Evolutionary conservation across 2,888 invertebrate species (phyloP), one percentile per base, ranked within the genome.

Genomic region (Agonopterix heracliana): DNA sequence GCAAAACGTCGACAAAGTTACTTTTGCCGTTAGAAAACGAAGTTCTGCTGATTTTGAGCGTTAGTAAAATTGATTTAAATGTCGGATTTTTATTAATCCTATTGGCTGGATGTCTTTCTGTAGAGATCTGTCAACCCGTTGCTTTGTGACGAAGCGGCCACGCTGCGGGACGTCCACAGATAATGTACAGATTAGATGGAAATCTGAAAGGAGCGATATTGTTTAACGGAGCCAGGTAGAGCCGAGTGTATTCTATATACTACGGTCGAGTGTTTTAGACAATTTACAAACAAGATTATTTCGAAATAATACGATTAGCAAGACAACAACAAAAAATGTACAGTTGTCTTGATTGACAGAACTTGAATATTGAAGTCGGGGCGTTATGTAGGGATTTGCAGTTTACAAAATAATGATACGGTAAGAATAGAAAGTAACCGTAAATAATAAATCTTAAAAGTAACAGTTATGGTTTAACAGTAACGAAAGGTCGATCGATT

Each of bases 71-170:
- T 61, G 56, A 59, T 66, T 68, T 66, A 57, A 56, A 62, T 57
- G 64, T 66, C 69, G 66, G 66, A 75, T 73, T 78, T 81, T 80
- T 63, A 74, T 80, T 82, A 84, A 87, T 82, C 78, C 81, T 76
- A 81, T 86, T 79, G 26, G 72, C 67, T 65, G 63, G 69, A 74
- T 74, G 80, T 74, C 71, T 68, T 77, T 74, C 79, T 75, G 77
- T 76, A 65, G 74, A 78, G 79, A 83, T 80, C 85, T 88, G 87
- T 88, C 87, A 88, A 87, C 87, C 86, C 85, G 80, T 84, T 84
- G 81, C 83, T 88, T 88, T 87, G 87, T 86, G 78, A 74, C 64
- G 77, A 71, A 71, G 78, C 82, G 82, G 71, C 74, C 71, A 63
- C 86, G 56, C 87, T 42, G 74, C 85, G 70, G 84, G 87, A 78